Base-by-base conservation (phyloP, 2,113 vertebrate species). In the Ranitomeya imitator region DNA sequence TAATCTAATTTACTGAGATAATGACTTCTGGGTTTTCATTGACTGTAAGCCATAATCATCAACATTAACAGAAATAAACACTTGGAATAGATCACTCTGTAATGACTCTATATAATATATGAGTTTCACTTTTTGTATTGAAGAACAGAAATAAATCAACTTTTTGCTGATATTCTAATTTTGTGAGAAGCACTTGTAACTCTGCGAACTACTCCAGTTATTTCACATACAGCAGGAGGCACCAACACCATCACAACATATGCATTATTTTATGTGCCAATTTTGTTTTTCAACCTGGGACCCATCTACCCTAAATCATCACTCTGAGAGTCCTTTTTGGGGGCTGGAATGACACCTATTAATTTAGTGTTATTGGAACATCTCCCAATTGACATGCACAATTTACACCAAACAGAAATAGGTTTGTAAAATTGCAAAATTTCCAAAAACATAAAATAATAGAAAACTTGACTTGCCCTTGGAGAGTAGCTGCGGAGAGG, bases 381-480 rank as follows among this genome's bases (percentile, higher is more conserved):
- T 69, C 65, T 69, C 3, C 23, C 11, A 12, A 69, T 45, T 37
- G 19, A 6, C 31, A 18, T 1, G 4, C 71, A 74, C 14, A 37
- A 71, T 9, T 57, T 57, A 6, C 63, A n/a, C 8, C 63, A n/a
- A 3, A 10, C 45, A 21, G 45, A 51, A 52, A 60, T 61, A 13
- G 15, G 3, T 4, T 45, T 10, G 5, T 37, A n/a, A 52, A 7
- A 19, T 15, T 63, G 61, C 59, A 83, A 54, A 54, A n/a, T 52
- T 52, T 69, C 45, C 12, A 9, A 2, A 10, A 7, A 55, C 15
- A 67, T 54, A 54, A 52, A 71, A 23, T 15, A 7, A 67, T 55
- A 26, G 63, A 55, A 83, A 54, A 71, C 3, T 11, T 71, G 65
- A 55, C 82, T 84, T 84, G 82, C 82, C 51, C 63, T 83, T 69